A percentile compares a stretch with the other conserved stretches of the same genome.
phyloP scores from a whole-genome alignment of 2,797 vertebrate genomes.

The Liparis tanakae region DNA sequence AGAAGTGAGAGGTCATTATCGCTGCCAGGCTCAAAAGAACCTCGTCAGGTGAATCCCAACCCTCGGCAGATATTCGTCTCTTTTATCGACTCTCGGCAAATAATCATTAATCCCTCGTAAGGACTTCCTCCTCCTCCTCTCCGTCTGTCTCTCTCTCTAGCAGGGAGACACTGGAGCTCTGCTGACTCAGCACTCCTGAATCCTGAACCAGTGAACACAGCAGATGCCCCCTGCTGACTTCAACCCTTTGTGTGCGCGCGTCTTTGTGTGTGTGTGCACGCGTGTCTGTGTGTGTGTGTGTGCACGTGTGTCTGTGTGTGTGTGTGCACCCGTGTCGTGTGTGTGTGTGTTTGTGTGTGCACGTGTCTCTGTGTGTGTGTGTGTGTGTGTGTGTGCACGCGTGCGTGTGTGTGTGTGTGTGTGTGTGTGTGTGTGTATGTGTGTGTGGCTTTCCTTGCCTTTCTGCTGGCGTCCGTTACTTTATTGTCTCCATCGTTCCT shows the following conservation, averaged over 20 bases:
- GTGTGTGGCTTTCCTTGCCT: constrained; percentile 25
- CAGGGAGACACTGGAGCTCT: constrained; percentile 43
- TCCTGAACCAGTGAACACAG: constrained; percentile 45
- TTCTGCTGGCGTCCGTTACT: constrained; percentile 41
- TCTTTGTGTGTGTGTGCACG: constrained; percentile 45
- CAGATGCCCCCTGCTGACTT: constrained; percentile 50
- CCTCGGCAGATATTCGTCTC: constrained; percentile 4
- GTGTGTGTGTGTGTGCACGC: constrained; percentile 19
- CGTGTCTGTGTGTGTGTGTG: constrained; percentile 16
- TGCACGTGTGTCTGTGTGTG: constrained; percentile 28
- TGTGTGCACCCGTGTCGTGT: too few species aligned
- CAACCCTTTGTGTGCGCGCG: constrained; percentile 38
- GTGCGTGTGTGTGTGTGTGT: constrained; percentile 20
- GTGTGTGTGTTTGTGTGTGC: constrained; percentile 27
- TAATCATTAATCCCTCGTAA: background rate
- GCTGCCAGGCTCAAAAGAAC: background rate
- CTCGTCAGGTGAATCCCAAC: background rate
- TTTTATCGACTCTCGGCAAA: constrained; percentile 15
- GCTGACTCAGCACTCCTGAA: constrained; percentile 65
- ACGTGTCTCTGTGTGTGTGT: constrained; percentile 48
- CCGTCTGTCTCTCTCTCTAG: constrained; percentile 26
- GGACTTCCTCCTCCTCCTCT: constrained; percentile 19
- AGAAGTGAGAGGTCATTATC: background rate
- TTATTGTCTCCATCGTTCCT: constrained; percentile 39
- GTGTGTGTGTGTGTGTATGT: constrained; percentile 13